Evolutionary conservation across 1,140 invertebrate species (phyloP), one percentile per base, ranked within the genome.

Genomic region (Ips typographus): DNA sequence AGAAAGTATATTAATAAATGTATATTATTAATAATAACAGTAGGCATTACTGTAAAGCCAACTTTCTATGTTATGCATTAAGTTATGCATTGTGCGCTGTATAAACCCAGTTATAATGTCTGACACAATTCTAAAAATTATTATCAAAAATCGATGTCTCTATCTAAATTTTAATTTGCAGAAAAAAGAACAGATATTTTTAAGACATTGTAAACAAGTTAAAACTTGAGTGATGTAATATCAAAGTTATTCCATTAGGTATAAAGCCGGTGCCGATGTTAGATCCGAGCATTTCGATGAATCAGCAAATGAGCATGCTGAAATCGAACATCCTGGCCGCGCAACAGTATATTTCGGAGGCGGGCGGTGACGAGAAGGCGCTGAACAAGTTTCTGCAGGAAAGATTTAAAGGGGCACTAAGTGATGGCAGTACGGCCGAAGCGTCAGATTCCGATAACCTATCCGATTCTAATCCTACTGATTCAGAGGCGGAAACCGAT

Each of bases 221-320:
- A 22, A 22, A 22, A 22, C 22, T 22, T 22, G 22, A 22, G 22
- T 22, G 22, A 22, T 22, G 22, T 22, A 22, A 22, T 22, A 22
- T 22, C 22, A 22, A 22, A 49, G 37, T 55, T 37, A 7, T 59
- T 40, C 40, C 2, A 7, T 8, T 38, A 79, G 79, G 79, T 69
- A 85, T 87, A 51, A 88, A 87, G 77, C 85, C 85, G 8, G 83
- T 84, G n/a, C 84, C 84, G 36, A 80, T 83, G 22, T 77, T 85
- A 62, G 85, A 86, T 73, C 84, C 84, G 2, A 86, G 80, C 62
- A 82, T 82, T 40, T 83, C 85, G 6, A 81, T 85, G 72, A 83
- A 85, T 60, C 86, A 87, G 61, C 86, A 87, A 72, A 85, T 87
- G 51, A 86, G 83, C 38, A 74, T 86, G 52, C 80, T 87, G n/a